A percentile compares a stretch with the other conserved stretches of the same genome.
Evolutionary conservation across 53 echinoderm and acorn worm species (phyloP).

Genomic region (Patiria pectinifera): DNA sequence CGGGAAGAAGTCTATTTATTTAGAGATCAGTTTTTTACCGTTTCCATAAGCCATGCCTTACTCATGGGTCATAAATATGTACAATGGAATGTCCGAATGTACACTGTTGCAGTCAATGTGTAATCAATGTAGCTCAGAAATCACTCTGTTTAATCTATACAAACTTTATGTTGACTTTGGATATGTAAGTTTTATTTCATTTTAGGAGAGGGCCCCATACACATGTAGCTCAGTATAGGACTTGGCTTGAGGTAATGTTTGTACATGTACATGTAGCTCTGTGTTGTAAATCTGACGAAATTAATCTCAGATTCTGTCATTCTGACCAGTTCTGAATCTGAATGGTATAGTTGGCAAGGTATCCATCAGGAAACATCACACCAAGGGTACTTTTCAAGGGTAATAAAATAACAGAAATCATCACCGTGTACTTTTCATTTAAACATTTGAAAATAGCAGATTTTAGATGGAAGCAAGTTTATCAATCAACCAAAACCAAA

Average conservation of each 20-base stretch:
- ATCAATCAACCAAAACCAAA: too few relatives aligned
- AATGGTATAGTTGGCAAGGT: too few relatives aligned
- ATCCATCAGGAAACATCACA: too few relatives aligned
- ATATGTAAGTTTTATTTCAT: background rate
- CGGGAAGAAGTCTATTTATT: constrained; percentile 23
- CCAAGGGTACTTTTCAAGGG: too few relatives aligned
- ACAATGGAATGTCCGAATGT: constrained; percentile 31
- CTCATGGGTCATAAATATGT: constrained; percentile 6
- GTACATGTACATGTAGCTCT: too few relatives aligned
- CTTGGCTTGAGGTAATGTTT: background rate
- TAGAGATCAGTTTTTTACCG: background rate
- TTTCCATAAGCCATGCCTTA: background rate
- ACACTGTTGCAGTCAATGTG: constrained; percentile 28
- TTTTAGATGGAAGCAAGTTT: too few relatives aligned
- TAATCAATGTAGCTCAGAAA: background rate
- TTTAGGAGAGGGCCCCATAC: background rate
- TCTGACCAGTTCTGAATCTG: too few relatives aligned
- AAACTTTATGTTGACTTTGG: background rate
- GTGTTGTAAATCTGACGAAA: too few relatives aligned
- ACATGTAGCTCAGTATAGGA: background rate
- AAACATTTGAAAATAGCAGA: too few relatives aligned
- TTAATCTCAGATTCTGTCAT: too few relatives aligned
- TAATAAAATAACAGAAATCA: too few relatives aligned
- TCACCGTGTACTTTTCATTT: too few relatives aligned
- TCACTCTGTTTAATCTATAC: background rate